Evolutionary conservation across 2,797 vertebrate genomes (phyloP), one percentile per base, ranked within the genome.

Genomic region (Ctenochaetus hawaiiensis): DNA sequence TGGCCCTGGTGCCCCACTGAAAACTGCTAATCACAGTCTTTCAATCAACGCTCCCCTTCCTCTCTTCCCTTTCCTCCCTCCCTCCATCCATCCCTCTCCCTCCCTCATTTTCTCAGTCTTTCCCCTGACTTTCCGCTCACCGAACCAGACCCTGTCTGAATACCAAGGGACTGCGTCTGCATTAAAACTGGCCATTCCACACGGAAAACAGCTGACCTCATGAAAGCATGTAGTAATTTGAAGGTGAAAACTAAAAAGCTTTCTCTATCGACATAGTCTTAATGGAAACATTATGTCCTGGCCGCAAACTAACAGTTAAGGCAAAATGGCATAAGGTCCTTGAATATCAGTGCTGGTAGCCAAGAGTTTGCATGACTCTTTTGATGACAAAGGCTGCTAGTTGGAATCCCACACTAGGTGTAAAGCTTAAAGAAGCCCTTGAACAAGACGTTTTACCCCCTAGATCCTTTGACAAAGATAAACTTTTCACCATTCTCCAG

Each of bases 241-340:
- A 92, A 94, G 92, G 93, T 93, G 92, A 94, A 94, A 94, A 92
- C 90, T 91, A 91, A 94, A 93, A 94, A 93, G 92, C 92, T 88
- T 92, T 81, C 78, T 81, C 85, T 63, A 92, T 93, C 89, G 87
- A 92, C 93, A 74, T 89, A 78, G 87, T 91, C 91, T 85, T 94
- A 93, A 93, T 94, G 93, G 93, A 93, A 92, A 93, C 85, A 89
- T 92, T 91, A 92, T 52, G 74, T 78, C 72, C 80, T 1, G 43
- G 54, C 76, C 57, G 51, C 90, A 92, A 93, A 90, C 87, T 85
- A 92, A 92, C 88, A 92, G 84, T 91, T 81, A 92, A 84, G 84
- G 78, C 62, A 86, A 79, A 86, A 84, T 62, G 75, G 81, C 68
- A 71, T 72, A 74, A 7, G 65, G 67, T 49, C 65, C n/a, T 58